Percentiles rank a stretch among this genome's conserved stretches.
Evolutionary conservation across 2,113 vertebrate species (phyloP).

Genomic region (Perognathus longimembris): DNA sequence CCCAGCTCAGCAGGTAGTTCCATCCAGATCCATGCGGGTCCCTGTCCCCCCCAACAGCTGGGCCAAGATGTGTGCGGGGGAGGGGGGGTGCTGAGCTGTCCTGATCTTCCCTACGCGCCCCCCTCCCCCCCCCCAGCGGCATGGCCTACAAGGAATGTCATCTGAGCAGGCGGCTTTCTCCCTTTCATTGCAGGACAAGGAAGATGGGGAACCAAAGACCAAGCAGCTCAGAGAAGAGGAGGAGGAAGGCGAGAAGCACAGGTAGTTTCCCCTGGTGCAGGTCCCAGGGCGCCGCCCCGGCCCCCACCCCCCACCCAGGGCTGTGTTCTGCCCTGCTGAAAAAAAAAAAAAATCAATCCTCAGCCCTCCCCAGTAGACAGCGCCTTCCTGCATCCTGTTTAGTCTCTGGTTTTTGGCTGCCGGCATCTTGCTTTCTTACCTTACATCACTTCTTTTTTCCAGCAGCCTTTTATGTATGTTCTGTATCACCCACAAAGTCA

Average conservation of each 20-base stretch:
- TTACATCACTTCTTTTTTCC: background rate
- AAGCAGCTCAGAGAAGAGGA: conserved; percentile 87
- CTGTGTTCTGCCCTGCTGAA: background rate
- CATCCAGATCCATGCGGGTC: no score
- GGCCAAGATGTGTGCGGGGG: no score
- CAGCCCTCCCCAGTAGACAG: background rate
- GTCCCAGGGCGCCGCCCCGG: no score
- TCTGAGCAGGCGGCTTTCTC: conserved; percentile 1
- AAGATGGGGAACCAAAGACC: conserved; percentile 86
- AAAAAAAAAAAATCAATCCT: no score
- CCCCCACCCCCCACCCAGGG: rapidly evolving
- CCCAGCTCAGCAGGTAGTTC: no score
- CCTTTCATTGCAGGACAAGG: conserved; percentile 85
- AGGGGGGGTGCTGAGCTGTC: background rate
- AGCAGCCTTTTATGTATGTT: background rate
- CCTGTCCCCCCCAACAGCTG: no score
- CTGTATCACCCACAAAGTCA: background rate
- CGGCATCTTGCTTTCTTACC: background rate
- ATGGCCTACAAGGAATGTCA: background rate
- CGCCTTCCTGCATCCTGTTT: background rate
- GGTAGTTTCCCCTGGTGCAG: conserved; percentile 84
- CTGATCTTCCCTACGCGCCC: rapidly evolving
- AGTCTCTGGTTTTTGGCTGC: background rate
- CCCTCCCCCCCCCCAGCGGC: rapidly evolving
- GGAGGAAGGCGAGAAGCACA: conserved; percentile 89